Evolutionary conservation across 2,888 invertebrate species (phyloP), one percentile per base, ranked within the genome.

Genomic region (Lasioglossum oenotherae): DNA sequence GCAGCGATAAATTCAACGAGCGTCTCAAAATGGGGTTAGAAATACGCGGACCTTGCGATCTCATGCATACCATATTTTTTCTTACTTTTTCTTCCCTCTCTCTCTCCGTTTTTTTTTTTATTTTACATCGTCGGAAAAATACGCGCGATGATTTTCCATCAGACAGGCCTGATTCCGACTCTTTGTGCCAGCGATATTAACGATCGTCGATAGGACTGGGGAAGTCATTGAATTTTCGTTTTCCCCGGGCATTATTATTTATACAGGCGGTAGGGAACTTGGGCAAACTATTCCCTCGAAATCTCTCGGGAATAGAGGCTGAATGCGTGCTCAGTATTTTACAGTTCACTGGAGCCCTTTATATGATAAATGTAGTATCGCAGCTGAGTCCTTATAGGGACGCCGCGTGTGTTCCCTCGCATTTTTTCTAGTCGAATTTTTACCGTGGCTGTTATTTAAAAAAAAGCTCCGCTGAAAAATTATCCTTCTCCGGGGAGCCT

Each of bases 21-120:
- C 90, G 88, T 91, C 91, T 88, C 88, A 84, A 87, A 90, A 91
- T 78, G 90, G 83, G 90, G 90, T 91, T 91, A 88, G 87, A 90
- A 90, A 89, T 90, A 90, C 88, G 87, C 76, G 83, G 83, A 81
- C 80, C 57, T 88, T 71, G 85, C 81, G 86, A 87, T 85, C 90
- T 80, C 85, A 74, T 88, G 88, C 90, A 89, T 88, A 78, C 76
- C 78, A 53, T 49, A 46, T 87, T 88, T 89, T 74, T 81, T 74
- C 80, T 35, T n/a, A 49, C 44, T 73, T 19, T 31, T 19, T 35
- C 19, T 19, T 8, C 64, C 64, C 64, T 16, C 16, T 2, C 64
- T 49, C 19, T n/a, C n/a, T n/a, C n/a, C n/a, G n/a, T n/a, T n/a
- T n/a, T n/a, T 53, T 41, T 44, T 38, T 44, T 27, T 57, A 23